Percentiles rank a stretch among this genome's conserved stretches.
Conservation (phyloP, 2,113 vertebrate species). For the Morone chrysops region DNA sequence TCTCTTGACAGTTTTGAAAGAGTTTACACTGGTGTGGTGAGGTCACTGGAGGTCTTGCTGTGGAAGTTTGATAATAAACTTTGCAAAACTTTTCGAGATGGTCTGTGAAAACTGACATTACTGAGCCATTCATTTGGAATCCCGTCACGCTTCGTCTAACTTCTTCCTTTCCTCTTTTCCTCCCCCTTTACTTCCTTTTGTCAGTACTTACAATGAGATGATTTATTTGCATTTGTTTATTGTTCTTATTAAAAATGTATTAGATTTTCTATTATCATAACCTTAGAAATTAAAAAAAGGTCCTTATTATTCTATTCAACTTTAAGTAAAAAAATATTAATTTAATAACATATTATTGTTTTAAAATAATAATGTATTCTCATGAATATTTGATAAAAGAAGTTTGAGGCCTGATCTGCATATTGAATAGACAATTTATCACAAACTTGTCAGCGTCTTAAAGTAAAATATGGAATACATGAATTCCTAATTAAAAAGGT, state of each 20-base stretch:
- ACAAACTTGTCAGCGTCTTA: neutral
- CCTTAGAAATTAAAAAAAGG: neutral
- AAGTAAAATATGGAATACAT: neutral
- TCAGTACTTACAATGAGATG: neutral
- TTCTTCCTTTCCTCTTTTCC: neutral
- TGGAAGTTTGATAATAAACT: slow-evolving; percentile 20
- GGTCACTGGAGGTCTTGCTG: too few relatives aligned
- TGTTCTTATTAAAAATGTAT: neutral
- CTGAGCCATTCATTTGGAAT: slow-evolving; percentile 14
- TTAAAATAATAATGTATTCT: neutral
- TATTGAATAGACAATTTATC: neutral
- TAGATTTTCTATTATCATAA: neutral
- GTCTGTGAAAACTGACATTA: neutral
- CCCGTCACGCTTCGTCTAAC: neutral
- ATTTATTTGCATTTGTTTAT: neutral
- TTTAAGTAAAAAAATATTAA: neutral
- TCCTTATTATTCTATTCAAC: neutral
- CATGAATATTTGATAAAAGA: neutral
- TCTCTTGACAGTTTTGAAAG: slow-evolving; percentile 9
- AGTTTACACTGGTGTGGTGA: neutral
- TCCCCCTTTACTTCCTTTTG: neutral
- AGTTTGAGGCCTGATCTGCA: neutral
- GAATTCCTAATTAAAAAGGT: neutral
- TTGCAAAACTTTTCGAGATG: neutral
- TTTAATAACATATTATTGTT: neutral